phyloP scores from a whole-genome alignment of 1,140 invertebrate species.

The Chironomus striatipennis region DNA sequence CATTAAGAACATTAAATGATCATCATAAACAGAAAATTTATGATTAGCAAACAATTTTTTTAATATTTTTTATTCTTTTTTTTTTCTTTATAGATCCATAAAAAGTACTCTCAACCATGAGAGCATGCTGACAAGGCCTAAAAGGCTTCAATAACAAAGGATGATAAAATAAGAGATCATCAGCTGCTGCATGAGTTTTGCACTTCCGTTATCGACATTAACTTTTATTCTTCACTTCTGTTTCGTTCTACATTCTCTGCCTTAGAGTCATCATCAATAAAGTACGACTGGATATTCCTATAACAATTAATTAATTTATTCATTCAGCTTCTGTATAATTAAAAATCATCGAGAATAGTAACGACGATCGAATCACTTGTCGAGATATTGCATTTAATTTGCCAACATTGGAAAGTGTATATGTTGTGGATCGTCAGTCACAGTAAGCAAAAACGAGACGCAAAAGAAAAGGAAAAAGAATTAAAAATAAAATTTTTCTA shows the following conservation, averaged over 20 bases:
- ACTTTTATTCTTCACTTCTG: background rate
- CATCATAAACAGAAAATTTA: background rate
- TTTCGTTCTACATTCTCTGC: background rate
- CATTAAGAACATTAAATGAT: no score
- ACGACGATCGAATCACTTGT: background rate
- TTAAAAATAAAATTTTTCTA: no score
- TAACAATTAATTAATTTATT: no score
- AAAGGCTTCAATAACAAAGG: background rate
- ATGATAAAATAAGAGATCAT: background rate
- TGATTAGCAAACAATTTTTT: background rate
- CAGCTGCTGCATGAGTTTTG: background rate
- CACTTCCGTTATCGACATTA: background rate
- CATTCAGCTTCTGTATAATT: conserved; percentile 12
- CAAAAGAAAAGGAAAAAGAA: no score
- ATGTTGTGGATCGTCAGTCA: no score
- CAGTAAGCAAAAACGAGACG: no score
- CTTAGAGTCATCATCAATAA: conserved; percentile 7
- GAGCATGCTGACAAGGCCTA: background rate
- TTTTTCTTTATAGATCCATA: conserved; percentile 2
- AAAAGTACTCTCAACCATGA: background rate
- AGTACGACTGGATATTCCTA: background rate
- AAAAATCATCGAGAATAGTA: background rate
- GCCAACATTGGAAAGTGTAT: no score
- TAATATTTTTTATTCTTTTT: background rate
- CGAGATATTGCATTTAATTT: background rate